Evolutionary conservation across 23 tunicate genomes (phyloP).

Genomic region (Phallusia fumigata): DNA sequence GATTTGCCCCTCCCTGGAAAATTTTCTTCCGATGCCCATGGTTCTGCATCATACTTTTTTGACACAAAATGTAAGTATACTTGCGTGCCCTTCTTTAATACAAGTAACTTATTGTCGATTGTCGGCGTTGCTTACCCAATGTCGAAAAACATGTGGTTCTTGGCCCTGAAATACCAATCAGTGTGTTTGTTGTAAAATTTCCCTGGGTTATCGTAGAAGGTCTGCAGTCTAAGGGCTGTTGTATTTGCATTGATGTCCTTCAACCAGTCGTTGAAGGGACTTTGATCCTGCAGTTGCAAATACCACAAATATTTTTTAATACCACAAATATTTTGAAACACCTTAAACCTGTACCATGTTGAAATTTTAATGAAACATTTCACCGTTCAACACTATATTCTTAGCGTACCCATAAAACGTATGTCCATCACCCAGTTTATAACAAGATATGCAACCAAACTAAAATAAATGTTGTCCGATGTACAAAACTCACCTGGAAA

Average conservation of each 20-base stretch:
- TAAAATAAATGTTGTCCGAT: neutral
- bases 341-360: no score
- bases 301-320: neutral
- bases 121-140: slow-evolving; percentile 69
- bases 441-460: neutral
- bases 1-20: no score
- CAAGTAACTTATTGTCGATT: no score
- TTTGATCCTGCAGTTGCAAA: slow-evolving; percentile 70
- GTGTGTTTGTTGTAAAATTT: slow-evolving; percentile 89
- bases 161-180: slow-evolving; percentile 97
- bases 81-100: no score
- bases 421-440: neutral
- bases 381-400: no score
- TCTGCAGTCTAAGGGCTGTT: slow-evolving; percentile 85
- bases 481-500: slow-evolving; percentile 59
- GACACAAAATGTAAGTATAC: no score
- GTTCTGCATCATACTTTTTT: no score
- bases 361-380: no score
- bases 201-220: slow-evolving; percentile 91
- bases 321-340: neutral
- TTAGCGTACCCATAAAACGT: no score
- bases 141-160: slow-evolving; percentile 99
- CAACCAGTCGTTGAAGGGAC: slow-evolving; percentile 96
- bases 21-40: no score
- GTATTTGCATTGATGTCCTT: slow-evolving; percentile 79